Base-by-base conservation (phyloP, 2,888 invertebrate species). In the Tetranychus piercei region DNA sequence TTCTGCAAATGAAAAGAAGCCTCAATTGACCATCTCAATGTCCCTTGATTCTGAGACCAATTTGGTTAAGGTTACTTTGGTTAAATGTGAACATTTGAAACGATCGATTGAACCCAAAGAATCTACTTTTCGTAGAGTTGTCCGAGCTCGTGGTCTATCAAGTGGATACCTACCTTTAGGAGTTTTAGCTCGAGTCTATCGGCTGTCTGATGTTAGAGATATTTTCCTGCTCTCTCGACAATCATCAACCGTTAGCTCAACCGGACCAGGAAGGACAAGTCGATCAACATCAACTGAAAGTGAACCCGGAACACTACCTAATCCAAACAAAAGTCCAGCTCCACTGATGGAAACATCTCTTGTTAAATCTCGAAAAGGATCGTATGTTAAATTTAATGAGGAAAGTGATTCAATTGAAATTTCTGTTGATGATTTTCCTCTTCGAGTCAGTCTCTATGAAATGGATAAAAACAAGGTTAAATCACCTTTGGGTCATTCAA, bases 71-170 rank as follows among this genome's bases (percentile, higher is more conserved):
- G 22, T 69, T 18, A 20, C 20, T 11, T 20, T 69, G 69, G 20
- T 69, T 69, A 20, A 23, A 69, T 69, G 69, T 69, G 69, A 69
- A 20, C 22, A 23, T 22, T 23, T 69, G 22, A 69, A 69, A 69
- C 20, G 69, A 20, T 69, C 69, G 6, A 69, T 69, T 23, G 69
- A 69, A 69, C 22, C 20, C 11, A 69, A 69, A 23, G 69, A 69
- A 22, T 23, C 20, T 6, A 23, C 69, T 69, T 69, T 69, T 4
- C 34, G 22, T 20, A 20, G 69, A 22, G 69, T 69, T 11, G 69
- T 69, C 22, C 20, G 34, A 9, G 34, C 22, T 69, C 20, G 69
- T 23, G 11, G 34, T 23, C 1, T 23, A 8, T 69, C 69, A 11
- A 69, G 34, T 69, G 22, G 34, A 20, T 69, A 20, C 11, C 22